A percentile compares a stretch with the other conserved stretches of the same genome.
phyloP scores from a whole-genome alignment of 2,888 invertebrate genomes.

The Molorchus minor region DNA sequence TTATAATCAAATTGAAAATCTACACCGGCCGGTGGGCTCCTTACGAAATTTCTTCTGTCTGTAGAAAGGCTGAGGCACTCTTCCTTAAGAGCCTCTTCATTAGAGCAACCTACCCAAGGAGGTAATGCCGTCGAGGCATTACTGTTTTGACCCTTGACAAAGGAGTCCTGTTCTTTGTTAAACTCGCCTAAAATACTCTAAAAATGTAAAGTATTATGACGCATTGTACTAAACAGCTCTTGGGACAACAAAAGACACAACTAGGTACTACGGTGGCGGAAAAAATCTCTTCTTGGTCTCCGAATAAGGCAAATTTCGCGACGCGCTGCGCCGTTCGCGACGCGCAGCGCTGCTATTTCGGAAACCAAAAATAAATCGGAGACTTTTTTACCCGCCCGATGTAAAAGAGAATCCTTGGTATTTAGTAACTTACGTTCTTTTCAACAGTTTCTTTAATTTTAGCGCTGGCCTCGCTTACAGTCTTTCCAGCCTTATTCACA shows the following conservation, averaged over 20 bases:
- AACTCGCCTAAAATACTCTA: conserved; percentile 97
- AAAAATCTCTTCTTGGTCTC: no score
- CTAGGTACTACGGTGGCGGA: no score
- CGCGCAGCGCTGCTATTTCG: no score
- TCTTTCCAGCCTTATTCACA: conserved; percentile 94
- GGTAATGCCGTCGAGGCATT: conserved; percentile 77
- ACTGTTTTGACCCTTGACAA: conserved; percentile 86
- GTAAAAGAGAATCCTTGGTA: not conserved
- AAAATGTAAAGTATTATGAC: conserved; percentile 25
- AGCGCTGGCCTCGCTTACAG: conserved; percentile 87
- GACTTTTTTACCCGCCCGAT: no score
- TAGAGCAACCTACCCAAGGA: conserved; percentile 96
- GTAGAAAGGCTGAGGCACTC: conserved; percentile 94
- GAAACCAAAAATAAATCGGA: no score
- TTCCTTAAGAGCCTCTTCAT: conserved; percentile 92
- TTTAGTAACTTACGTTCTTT: conserved; percentile 88
- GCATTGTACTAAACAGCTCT: no score
- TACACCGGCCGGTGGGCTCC: conserved; percentile 94
- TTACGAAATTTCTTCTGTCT: conserved; percentile 96
- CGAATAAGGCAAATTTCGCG: no score
- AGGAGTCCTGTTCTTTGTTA: conserved; percentile 96
- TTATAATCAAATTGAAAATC: conserved; percentile 96
- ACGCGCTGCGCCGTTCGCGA: no score
- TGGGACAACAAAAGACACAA: no score
- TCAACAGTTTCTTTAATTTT: conserved; percentile 97